Evolutionary conservation across 2,888 invertebrate species (phyloP), one percentile per base, ranked within the genome.

Genomic region (Lasioglossum vierecki): DNA sequence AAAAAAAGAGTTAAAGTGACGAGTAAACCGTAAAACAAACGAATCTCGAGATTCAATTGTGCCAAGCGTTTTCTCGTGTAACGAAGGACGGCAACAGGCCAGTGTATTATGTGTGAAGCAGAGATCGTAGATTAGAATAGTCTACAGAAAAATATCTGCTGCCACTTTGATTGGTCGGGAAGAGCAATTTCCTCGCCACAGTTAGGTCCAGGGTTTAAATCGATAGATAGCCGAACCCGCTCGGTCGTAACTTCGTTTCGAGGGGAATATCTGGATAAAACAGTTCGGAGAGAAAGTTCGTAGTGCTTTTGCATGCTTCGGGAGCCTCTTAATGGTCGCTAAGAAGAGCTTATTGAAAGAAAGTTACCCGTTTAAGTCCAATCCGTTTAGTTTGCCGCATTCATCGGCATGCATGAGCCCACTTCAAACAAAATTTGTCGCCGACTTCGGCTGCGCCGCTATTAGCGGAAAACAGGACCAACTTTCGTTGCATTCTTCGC

Each of bases 281-380:
- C 80, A 73, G 72, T 44, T 68, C 79, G 30, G 68, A 57, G 85
- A 77, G 80, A 88, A 88, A 86, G 63, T 88, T 83, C 74, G 77
- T 86, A 86, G 84, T 84, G 86, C 82, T 86, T 89, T 86, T 82
- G 83, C 88, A 82, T 88, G 86, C 82, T 84, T 83, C 79, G 83
- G 86, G 83, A 88, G 86, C 71, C 73, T 78, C 83, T 86, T 89
- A 89, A 89, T 88, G 82, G 81, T 60, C 81, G 84, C 78, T 83
- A 82, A 88, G 87, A 82, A 74, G 77, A 76, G 84, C 88, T 89
- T 83, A 89, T 87, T 85, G 89, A 89, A 89, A 87, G 83, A 85
- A 89, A 89, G 88, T 89, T 89, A 82, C 68, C 84, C 88, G 80
- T 85, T 89, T 84, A 86, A 89, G 84, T 86, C 81, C 82, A 85